These are phyloP conservation scores for Sarcophaga subvicina DNA, from an alignment of 2,888 invertebrate genomes.

Conservation along the genomic window DNA sequence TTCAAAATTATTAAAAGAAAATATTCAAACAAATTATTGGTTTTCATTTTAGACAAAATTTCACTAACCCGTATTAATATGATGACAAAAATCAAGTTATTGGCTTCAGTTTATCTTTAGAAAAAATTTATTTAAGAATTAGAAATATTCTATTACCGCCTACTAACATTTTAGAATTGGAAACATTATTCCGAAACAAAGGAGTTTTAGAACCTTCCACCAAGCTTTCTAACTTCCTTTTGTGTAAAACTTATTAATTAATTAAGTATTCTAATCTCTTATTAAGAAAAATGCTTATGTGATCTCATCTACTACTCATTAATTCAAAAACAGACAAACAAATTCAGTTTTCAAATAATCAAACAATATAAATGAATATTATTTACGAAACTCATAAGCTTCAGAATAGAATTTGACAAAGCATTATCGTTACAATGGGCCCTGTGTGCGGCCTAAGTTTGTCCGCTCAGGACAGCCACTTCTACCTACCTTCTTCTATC, in stretches of 20 bases:
- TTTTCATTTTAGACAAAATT: slow-evolving; percentile 1
- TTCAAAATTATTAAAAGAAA: not conserved
- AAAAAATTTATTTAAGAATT: slow-evolving; percentile 24
- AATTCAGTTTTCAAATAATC: slow-evolving; percentile 26
- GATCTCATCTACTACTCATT: too few relatives aligned
- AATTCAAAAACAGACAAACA: slow-evolving; percentile 63
- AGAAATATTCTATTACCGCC: slow-evolving; percentile 30
- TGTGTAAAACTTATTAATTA: not conserved
- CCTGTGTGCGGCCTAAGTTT: too few relatives aligned
- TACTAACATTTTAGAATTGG: slow-evolving; percentile 22
- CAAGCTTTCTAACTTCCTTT: slow-evolving; percentile 11
- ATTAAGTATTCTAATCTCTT: too few relatives aligned
- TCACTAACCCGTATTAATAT: too few relatives aligned
- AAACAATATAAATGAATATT: not conserved
- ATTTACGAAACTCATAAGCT: not conserved
- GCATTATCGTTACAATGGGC: too few relatives aligned
- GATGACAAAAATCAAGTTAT: not conserved
- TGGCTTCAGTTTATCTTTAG: not conserved
- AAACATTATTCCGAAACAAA: slow-evolving; percentile 3
- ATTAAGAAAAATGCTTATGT: too few relatives aligned
- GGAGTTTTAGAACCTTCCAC: slow-evolving; percentile 66
- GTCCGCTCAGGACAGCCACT: too few relatives aligned
- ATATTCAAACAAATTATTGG: too few relatives aligned
- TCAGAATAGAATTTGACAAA: not conserved
- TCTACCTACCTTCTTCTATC: too few relatives aligned